These are phyloP conservation scores for Girardinichthys multiradiatus DNA, from an alignment of 2,113 vertebrate species.

Conservation along the genomic window DNA sequence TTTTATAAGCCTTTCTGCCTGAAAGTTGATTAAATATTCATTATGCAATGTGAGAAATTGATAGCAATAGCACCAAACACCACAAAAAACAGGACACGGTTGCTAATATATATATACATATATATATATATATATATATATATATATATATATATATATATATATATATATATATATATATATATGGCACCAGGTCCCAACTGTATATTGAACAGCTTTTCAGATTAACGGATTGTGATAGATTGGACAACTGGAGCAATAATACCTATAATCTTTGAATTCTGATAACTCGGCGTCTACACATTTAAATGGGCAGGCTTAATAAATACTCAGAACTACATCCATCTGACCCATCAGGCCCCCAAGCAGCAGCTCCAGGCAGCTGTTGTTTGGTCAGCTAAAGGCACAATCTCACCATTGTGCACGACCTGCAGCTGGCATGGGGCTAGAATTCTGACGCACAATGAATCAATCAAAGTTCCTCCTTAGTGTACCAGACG, in stretches of 20 bases:
- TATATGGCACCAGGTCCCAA: too few species aligned
- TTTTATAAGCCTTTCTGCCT: too few species aligned
- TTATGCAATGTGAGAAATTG: too few species aligned
- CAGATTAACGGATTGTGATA: too few species aligned
- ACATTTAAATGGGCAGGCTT: not conserved
- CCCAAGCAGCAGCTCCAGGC: slow-evolving; percentile 43
- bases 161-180: too few species aligned
- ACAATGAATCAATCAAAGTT: slow-evolving; percentile 67
- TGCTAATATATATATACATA: too few species aligned
- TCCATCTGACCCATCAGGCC: slow-evolving; percentile 28
- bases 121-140: too few species aligned
- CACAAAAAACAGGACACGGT: too few species aligned
- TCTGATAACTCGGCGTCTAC: not conserved
- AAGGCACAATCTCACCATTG: slow-evolving; percentile 77
- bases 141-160: too few species aligned
- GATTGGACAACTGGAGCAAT: not conserved
- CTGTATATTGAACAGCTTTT: too few species aligned
- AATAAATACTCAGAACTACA: not conserved
- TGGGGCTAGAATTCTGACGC: slow-evolving; percentile 58
- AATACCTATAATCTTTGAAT: not conserved
- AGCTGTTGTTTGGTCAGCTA: slow-evolving; percentile 68
- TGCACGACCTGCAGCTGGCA: slow-evolving; percentile 72
- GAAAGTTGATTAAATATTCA: too few species aligned
- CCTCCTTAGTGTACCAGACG: slow-evolving; percentile 50
- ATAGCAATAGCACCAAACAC: too few species aligned